Percentiles rank a stretch among this genome's conserved stretches.
Evolutionary conservation across 2,888 invertebrate species (phyloP).

Genomic region (Pristionchus entomophagus): DNA sequence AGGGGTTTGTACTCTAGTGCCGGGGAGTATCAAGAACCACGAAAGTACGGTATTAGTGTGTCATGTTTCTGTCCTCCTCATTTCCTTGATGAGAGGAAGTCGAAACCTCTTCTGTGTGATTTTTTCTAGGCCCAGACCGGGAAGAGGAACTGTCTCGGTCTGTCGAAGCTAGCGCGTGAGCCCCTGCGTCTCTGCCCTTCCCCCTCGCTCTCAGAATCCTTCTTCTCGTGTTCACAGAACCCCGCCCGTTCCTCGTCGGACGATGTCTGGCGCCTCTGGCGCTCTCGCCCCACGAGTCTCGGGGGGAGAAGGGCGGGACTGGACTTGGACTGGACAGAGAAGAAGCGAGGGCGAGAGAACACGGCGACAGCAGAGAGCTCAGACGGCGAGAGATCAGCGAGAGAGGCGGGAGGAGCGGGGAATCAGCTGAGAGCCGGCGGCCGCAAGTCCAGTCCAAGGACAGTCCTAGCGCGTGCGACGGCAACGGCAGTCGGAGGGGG

Average conservation of each 20-base stretch:
- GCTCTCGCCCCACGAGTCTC: slow-evolving; percentile 30
- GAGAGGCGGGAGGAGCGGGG: background rate
- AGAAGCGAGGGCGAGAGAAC: background rate
- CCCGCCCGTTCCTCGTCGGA: no score
- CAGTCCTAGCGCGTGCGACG: slow-evolving; percentile 16
- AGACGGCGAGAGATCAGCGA: background rate
- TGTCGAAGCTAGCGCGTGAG: no score
- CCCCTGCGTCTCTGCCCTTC: slow-evolving; percentile 9
- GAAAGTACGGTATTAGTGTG: background rate
- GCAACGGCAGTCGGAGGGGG: background rate
- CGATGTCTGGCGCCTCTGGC: slow-evolving; percentile 21
- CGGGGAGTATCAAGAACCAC: background rate
- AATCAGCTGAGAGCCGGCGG: slow-evolving; percentile 19
- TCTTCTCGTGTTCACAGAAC: slow-evolving; percentile 7
- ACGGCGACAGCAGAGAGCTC: background rate
- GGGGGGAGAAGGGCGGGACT: no score
- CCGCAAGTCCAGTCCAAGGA: background rate
- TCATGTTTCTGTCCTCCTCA: background rate
- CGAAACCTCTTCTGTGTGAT: background rate
- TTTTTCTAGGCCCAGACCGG: background rate
- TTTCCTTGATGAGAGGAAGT: no score
- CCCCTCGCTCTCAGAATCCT: background rate
- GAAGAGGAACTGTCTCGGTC: background rate
- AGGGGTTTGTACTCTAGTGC: background rate
- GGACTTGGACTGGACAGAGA: no score